Evolutionary conservation across 2,888 invertebrate species (phyloP).

Genomic region (Stenichneumon culpator): DNA sequence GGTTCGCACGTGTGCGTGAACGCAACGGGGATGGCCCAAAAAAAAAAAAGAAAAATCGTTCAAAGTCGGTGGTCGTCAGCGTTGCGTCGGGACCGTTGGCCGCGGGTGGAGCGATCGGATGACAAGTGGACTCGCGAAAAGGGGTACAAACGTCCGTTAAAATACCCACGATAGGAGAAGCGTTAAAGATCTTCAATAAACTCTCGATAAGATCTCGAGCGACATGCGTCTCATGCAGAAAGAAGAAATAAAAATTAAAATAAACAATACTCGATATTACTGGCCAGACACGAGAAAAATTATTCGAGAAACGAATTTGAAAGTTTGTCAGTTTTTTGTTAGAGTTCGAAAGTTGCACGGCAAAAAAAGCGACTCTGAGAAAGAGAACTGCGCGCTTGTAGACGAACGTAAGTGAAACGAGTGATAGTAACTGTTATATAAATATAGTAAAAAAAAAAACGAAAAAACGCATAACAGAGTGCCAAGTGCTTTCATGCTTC

Average conservation of each 20-base stretch:
- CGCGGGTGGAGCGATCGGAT: constrained; percentile 78
- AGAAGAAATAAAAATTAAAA: constrained; percentile 23
- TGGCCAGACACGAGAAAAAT: neutral
- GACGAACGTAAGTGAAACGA: constrained; percentile 33
- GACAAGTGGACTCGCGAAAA: constrained; percentile 59
- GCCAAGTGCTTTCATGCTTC: constrained; percentile 62
- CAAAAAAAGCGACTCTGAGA: constrained; percentile 27
- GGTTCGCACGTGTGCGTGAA: constrained; percentile 65
- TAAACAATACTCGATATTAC: constrained; percentile 19
- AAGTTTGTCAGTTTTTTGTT: constrained; percentile 52
- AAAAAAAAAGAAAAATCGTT: constrained; percentile 53
- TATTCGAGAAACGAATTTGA: constrained; percentile 1
- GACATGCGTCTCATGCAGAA: constrained; percentile 16
- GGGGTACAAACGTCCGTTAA: constrained; percentile 36
- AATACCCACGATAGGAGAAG: constrained; percentile 42
- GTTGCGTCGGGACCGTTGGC: constrained; percentile 84
- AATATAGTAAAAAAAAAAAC: constrained; percentile 18
- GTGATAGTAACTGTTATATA: constrained; percentile 47
- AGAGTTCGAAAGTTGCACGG: constrained; percentile 21
- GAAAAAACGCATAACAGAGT: constrained; percentile 48
- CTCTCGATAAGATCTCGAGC: neutral
- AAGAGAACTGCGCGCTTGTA: constrained; percentile 21
- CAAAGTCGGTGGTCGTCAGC: constrained; percentile 78
- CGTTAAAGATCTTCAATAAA: constrained; percentile 18
- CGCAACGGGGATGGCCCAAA: constrained; percentile 72